Base-by-base conservation (phyloP, 2,113 vertebrate species). In the Nestor notabilis region DNA sequence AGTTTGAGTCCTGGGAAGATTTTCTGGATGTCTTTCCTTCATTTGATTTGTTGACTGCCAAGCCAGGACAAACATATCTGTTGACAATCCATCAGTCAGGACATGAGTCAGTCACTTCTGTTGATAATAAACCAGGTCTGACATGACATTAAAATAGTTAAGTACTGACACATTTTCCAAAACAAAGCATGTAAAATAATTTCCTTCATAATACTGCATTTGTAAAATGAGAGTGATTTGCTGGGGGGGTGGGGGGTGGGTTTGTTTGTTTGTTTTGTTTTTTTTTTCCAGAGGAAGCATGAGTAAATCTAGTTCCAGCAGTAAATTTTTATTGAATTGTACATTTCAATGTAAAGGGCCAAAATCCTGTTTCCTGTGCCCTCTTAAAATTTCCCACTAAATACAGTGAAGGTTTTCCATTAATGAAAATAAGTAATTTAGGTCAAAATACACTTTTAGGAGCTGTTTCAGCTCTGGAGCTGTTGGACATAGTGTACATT, bases 41-140 rank as follows among this genome's bases (percentile, higher is more conserved):
- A 7, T 87, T 52, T 94, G 60, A 71, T 95, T 87, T 95, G 75
- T 89, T 89, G 76, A 85, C 53, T 88, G 71, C 75, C 71, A 93
- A 94, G 76, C 21, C 52, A 35, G 86, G 71, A 75, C 41, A 58
- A 79, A 33, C 41, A 3, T 50, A 35, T 85, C 91, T 96, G 84
- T 72, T 89, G 83, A 64, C 56, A 55, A 37, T 86, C 72, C 63
- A 74, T 87, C 92, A 83, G 24, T 68, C 76, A 91, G 55, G 58
- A 74, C 20, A 44, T 49, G 80, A 94, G 93, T 89, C 83, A 92
- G 69, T 96, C 61, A 82, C 68, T 89, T 87, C 37, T 93, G 41
- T 68, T 95, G 44, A 72, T 68, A 83, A 69, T 89, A 89, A 94
- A 90, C 28, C 70, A 79, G 81, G 53, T 91, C 68, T 95, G 74